Conservation (phyloP, 1,140 invertebrate genomes). For the Zaprionus ornatus region DNA sequence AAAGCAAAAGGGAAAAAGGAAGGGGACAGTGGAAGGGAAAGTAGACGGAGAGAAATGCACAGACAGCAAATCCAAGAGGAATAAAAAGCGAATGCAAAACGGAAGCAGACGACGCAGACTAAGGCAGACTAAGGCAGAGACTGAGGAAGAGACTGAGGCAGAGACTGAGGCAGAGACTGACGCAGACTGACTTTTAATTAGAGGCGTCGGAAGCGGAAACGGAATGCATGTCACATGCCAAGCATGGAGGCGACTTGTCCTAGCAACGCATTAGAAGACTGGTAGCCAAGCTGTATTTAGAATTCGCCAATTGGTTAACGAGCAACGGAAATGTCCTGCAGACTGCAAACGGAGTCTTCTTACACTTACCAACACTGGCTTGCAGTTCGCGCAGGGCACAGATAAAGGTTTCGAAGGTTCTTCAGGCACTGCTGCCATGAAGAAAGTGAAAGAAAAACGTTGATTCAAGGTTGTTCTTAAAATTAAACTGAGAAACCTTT, state of each 20-base stretch:
- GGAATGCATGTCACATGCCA: conserved; percentile 57
- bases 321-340: neutral
- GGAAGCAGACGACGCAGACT: conserved; percentile 18
- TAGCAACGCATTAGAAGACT: neutral
- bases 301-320: neutral
- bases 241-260: neutral
- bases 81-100: conserved; percentile 32
- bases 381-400: neutral
- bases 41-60: neutral
- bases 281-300: neutral
- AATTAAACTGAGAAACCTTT: too few relatives aligned
- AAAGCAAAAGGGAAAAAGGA: conserved; percentile 21
- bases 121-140: conserved; percentile 5
- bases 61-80: conserved; percentile 3
- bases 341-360: neutral
- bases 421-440: too few relatives aligned
- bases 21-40: neutral
- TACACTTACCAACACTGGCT: neutral
- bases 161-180: neutral
- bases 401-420: too few relatives aligned
- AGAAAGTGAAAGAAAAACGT: too few relatives aligned
- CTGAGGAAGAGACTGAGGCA: conserved; percentile 15
- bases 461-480: too few relatives aligned
- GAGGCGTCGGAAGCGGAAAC: conserved; percentile 70
- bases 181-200: conserved; percentile 71